These are phyloP conservation scores for Danio rerio DNA, from an alignment of 2,113 vertebrate genomes.

Conservation along the genomic window DNA sequence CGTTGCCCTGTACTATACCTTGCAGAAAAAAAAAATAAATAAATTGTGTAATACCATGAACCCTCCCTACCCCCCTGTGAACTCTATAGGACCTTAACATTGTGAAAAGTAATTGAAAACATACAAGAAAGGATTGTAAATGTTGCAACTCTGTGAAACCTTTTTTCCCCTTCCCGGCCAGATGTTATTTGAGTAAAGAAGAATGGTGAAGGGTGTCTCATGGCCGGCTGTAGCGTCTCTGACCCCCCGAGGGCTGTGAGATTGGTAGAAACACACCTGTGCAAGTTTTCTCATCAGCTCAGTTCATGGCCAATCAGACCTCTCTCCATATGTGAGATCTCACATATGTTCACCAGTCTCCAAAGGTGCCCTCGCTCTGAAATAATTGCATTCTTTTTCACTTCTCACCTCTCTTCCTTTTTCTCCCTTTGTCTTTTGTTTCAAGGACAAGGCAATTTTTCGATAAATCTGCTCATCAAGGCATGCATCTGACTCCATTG, in stretches of 20 bases:
- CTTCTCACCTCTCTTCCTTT: not conserved
- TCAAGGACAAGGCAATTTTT: constrained; percentile 8
- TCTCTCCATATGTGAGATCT: constrained; percentile 29
- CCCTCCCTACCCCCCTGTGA: not conserved
- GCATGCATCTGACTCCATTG: not conserved
- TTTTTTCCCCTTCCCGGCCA: not conserved
- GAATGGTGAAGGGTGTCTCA: constrained; percentile 17
- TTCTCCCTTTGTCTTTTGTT: not conserved
- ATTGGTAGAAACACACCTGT: constrained; percentile 41
- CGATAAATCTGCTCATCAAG: constrained; percentile 5
- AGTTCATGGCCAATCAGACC: constrained; percentile 23
- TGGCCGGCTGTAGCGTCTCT: not conserved
- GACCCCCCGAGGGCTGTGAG: constrained; percentile 20
- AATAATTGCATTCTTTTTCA: constrained; percentile 24
- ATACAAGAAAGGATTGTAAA: not conserved
- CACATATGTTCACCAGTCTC: constrained; percentile 3
- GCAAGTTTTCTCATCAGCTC: constrained; percentile 31
- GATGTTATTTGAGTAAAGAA: constrained; percentile 6
- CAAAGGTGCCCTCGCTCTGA: constrained; percentile 10
- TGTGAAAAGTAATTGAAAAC: not conserved
- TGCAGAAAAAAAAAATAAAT: no score
- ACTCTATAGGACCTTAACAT: not conserved
- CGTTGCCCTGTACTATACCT: no score
- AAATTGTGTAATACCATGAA: no score
- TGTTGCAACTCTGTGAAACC: not conserved